Evolutionary conservation across 1,140 invertebrate genomes (phyloP).

Genomic region (Caenorhabditis latens): DNA sequence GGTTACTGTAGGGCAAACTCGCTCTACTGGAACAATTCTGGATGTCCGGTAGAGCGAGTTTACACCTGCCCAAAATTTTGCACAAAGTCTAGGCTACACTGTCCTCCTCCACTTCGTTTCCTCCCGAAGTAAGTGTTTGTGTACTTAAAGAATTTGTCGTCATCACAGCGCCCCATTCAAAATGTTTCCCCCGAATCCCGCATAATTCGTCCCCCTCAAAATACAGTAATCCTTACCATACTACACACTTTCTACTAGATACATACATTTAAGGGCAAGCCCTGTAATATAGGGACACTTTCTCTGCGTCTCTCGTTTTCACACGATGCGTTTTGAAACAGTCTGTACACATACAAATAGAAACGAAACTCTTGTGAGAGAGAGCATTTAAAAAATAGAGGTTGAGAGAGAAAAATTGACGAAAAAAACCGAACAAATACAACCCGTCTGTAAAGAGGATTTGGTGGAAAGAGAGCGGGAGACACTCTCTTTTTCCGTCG

Average conservation of each 20-base stretch:
- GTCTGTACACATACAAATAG: background rate
- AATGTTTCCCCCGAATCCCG: background rate
- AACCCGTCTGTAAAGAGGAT: conserved; percentile 2
- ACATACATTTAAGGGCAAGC: background rate
- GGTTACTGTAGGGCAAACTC: too few species aligned
- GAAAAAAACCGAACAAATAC: conserved; percentile 13
- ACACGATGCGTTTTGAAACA: background rate
- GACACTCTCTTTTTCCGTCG: background rate
- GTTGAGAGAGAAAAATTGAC: background rate
- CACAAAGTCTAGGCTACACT: conserved; percentile 10
- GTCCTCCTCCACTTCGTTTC: background rate
- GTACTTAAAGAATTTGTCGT: conserved; percentile 17
- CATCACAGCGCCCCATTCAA: background rate
- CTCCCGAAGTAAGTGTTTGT: background rate
- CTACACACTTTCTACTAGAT: background rate
- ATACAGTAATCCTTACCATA: background rate
- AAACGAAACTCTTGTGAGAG: background rate
- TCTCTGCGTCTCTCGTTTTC: background rate
- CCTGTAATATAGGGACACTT: background rate
- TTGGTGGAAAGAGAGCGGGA: background rate
- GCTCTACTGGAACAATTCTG: too few species aligned
- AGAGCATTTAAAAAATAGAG: background rate
- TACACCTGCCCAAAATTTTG: background rate
- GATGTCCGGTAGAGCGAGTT: too few species aligned
- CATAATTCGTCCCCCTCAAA: background rate